A percentile compares a stretch with the other conserved stretches of the same genome.
Conservation (phyloP, 2,113 vertebrate species). For the Morone chrysops region DNA sequence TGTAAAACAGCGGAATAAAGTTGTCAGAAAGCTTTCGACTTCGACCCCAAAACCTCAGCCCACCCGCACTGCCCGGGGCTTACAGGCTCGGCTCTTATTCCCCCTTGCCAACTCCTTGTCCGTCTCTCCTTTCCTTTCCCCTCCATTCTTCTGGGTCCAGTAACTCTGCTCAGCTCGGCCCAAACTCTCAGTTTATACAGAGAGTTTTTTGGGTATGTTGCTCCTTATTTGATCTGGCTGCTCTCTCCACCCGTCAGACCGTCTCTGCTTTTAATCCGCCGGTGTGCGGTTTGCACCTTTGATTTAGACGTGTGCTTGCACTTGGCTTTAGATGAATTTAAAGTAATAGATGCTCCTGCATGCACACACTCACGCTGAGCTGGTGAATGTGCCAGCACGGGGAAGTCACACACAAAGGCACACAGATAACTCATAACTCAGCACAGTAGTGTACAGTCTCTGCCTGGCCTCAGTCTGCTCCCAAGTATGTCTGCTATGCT, state of each 20-base stretch:
- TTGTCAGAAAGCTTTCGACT: conserved; percentile 52
- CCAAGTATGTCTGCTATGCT: conserved; percentile 81
- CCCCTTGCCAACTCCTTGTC: conserved; percentile 20
- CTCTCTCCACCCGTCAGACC: conserved; percentile 42
- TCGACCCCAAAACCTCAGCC: conserved; percentile 67
- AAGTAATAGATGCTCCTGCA: conserved; percentile 54
- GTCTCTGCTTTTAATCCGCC: conserved; percentile 62
- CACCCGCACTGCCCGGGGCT: conserved; percentile 54
- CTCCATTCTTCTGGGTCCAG: conserved; percentile 50
- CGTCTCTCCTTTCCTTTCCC: conserved; percentile 14
- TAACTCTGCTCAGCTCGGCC: conserved; percentile 32
- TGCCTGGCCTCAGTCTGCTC: conserved; percentile 58
- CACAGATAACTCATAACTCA: conserved; percentile 40
- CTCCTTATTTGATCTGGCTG: conserved; percentile 65
- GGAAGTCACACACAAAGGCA: conserved; percentile 47
- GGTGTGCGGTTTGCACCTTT: conserved; percentile 34
- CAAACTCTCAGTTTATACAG: conserved; percentile 34
- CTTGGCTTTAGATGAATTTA: conserved; percentile 37
- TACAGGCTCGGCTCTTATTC: neutral
- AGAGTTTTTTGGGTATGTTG: conserved; percentile 41
- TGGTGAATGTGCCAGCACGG: conserved; percentile 13
- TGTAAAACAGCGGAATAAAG: conserved; percentile 36
- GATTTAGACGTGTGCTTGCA: conserved; percentile 26
- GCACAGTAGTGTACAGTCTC: conserved; percentile 66
- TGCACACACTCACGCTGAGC: neutral